These are phyloP conservation scores for Etheostoma nigrum DNA, from an alignment of 2,797 vertebrate species.

Conservation along the genomic window DNA sequence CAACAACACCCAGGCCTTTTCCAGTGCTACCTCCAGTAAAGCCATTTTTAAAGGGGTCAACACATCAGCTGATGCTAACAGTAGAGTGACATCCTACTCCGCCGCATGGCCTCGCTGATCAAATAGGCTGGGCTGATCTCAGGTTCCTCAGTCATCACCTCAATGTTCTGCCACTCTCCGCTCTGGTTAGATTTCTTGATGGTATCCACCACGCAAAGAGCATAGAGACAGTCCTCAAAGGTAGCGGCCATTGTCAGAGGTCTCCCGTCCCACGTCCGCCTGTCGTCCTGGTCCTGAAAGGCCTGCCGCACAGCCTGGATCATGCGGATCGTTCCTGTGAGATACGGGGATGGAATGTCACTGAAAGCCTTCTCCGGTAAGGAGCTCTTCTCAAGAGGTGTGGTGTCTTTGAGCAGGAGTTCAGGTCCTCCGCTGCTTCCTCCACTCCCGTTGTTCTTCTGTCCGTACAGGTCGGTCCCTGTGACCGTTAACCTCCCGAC, in stretches of 20 bases:
- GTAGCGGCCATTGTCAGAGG: conserved; percentile 98
- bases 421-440: conserved; percentile 81
- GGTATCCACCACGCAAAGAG: conserved; percentile 97
- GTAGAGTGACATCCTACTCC: conserved; percentile 97
- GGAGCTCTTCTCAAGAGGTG: conserved; percentile 90
- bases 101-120: conserved; percentile 98
- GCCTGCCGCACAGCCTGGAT: conserved; percentile 96
- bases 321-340: conserved; percentile 96
- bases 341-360: conserved; percentile 95
- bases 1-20: conserved; percentile 12
- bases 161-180: conserved; percentile 98
- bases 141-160: conserved; percentile 96
- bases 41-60: conserved; percentile 2
- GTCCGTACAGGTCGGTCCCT: conserved; percentile 94
- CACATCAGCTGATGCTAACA: conserved; percentile 83
- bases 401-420: conserved; percentile 93
- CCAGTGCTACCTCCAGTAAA: background rate
- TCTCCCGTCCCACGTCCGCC: conserved; percentile 95
- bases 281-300: conserved; percentile 97
- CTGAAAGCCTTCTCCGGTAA: conserved; percentile 96
- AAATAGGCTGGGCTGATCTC: conserved; percentile 96
- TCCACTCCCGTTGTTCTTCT: conserved; percentile 89
- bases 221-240: conserved; percentile 97
- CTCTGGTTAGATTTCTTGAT: conserved; percentile 97
- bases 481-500: conserved; percentile 90